These are phyloP conservation scores for Macrosteles quadrilineatus DNA, from an alignment of 1,140 invertebrate species.

Conservation along the genomic window DNA sequence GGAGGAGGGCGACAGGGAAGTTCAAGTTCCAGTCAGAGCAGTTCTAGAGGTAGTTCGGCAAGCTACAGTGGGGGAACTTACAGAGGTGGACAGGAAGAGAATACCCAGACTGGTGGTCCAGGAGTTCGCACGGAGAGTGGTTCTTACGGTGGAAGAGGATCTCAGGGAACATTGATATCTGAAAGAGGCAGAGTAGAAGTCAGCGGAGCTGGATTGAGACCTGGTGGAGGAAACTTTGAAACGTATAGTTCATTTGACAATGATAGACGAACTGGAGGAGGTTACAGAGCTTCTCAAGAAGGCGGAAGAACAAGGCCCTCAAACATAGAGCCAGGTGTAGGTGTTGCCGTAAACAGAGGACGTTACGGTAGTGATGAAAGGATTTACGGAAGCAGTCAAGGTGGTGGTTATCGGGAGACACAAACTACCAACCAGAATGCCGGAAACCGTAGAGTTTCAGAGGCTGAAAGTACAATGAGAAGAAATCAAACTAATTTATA, in stretches of 20 bases:
- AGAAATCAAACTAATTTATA: constrained; percentile 14
- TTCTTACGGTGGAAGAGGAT: constrained; percentile 15
- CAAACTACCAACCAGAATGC: not conserved
- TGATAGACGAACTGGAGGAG: constrained; percentile 7
- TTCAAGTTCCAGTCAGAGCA: not conserved
- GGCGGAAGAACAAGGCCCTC: not conserved
- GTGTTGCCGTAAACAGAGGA: constrained; percentile 9
- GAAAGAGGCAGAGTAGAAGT: constrained; percentile 28
- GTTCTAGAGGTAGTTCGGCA: constrained; percentile 5
- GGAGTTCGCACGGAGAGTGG: not conserved
- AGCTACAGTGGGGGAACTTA: constrained; percentile 13
- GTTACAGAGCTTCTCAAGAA: not conserved
- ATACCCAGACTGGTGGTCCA: not conserved
- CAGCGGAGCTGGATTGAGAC: not conserved
- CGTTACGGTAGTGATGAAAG: constrained; percentile 9
- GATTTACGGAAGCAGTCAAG: not conserved
- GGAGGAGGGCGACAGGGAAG: not conserved
- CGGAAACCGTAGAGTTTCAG: constrained; percentile 1
- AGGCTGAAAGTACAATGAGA: not conserved
- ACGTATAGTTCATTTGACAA: not conserved
- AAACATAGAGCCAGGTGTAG: constrained; percentile 12
- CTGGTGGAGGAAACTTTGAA: constrained; percentile 13
- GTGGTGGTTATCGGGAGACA: not conserved
- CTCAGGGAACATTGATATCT: constrained; percentile 4
- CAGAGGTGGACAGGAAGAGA: not conserved